Base-by-base conservation (phyloP, 92 coral and sea anemone genomes). In the Meandrina meandrites region DNA sequence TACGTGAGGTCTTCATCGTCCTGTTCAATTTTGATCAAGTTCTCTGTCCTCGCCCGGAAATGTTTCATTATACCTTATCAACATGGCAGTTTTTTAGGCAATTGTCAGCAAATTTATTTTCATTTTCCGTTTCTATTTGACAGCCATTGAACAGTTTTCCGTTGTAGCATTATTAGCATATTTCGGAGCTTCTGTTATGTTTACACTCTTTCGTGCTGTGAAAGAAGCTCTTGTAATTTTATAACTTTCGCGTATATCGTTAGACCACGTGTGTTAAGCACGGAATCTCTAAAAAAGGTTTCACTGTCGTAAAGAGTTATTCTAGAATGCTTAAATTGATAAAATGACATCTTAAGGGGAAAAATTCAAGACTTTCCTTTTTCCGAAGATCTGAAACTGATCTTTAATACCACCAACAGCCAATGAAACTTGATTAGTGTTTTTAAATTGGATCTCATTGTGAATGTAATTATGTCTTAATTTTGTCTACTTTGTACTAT, bases 191-290 rank as follows among this genome's bases (percentile, higher is more conserved):
- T 27, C 70, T 21, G 31, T 53, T 37, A n/a, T 84, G 86, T 82
- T 82, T 40, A 71, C 79, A 12, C 51, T 54, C 8, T 8, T 11
- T 58, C 58, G 67, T 30, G 57, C 87, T 36, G 58, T 34, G 57
- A 15, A n/a, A 51, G 87, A 77, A 74, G 80, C 67, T 22, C 53
- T 36, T 72, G 79, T 34, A 72, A 69, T 58, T 84, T 73, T 24
- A 32, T 34, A 82, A 50, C 78, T 79, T 54, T 53, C 35, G 28
- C 36, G 76, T 19, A 7, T 31, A 36, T 40, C 32, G 54, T 51
- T 34, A 50, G 14, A 5, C n/a, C 76, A 69, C 77, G 50, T n/a
- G 62, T 71, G 53, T 24, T 24, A 6, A 30, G 5, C 13, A 60
- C 53, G 53, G 27, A 60, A 22, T 24, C 11, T 60, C 27, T 22